A percentile compares a stretch with the other conserved stretches of the same genome.
Evolutionary conservation across 2,113 vertebrate genomes (phyloP).

Genomic region (Bujurquina vittata): DNA sequence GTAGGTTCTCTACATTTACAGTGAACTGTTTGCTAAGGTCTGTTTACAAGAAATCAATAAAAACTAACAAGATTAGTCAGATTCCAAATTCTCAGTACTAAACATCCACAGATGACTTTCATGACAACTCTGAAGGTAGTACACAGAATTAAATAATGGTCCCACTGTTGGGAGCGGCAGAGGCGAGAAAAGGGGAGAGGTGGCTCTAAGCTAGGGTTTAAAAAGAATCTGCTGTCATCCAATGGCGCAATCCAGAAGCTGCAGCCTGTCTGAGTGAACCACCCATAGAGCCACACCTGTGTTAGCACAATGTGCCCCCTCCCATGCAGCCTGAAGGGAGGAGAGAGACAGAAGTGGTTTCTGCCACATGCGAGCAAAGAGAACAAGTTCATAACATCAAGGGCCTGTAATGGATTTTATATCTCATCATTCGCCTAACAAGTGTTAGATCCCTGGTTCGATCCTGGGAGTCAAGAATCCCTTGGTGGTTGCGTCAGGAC

Average conservation of each 20-base stretch:
- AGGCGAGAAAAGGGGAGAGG: not conserved
- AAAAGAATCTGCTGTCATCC: not conserved
- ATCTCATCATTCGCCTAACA: not conserved
- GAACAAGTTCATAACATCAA: not conserved
- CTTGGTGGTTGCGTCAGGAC: not conserved
- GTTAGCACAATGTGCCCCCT: not conserved
- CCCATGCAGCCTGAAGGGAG: not conserved
- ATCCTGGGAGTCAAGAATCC: not conserved
- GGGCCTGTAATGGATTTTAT: not conserved
- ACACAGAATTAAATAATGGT: too few species aligned
- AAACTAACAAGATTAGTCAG: too few species aligned
- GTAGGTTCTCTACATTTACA: not conserved
- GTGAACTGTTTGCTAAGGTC: not conserved
- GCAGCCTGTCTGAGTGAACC: slow-evolving; percentile 2
- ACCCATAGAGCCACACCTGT: not conserved
- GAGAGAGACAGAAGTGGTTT: not conserved
- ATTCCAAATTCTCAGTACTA: too few species aligned
- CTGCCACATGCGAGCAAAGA: not conserved
- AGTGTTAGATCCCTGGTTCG: not conserved
- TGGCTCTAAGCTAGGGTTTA: not conserved
- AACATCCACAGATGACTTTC: too few species aligned
- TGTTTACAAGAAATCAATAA: too few species aligned
- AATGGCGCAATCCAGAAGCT: not conserved
- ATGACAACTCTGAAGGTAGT: too few species aligned
- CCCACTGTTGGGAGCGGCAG: too few species aligned